phyloP scores from a whole-genome alignment of 2,797 vertebrate genomes.

The Poeciliopsis presidionis region DNA sequence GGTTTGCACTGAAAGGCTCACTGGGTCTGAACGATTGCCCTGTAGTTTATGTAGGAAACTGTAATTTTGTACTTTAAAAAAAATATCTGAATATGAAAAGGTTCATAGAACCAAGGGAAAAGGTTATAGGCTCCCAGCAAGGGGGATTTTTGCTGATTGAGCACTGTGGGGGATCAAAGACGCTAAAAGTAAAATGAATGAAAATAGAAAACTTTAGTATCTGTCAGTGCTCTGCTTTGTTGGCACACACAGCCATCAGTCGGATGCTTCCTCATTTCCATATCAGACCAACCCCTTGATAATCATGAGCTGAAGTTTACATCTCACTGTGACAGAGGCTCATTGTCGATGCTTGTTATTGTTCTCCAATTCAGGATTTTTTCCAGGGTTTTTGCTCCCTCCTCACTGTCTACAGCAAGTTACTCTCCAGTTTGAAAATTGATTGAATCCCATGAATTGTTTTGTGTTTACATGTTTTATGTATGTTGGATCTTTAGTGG shows the following conservation, averaged over 20 bases:
- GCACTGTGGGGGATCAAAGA: background rate
- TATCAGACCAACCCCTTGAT: constrained; percentile 51
- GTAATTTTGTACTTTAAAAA: no score
- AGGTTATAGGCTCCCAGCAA: constrained; percentile 2
- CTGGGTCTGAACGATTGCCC: background rate
- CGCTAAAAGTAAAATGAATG: constrained; percentile 1
- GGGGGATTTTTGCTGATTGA: background rate
- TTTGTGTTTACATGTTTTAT: background rate
- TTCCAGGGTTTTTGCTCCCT: constrained; percentile 5
- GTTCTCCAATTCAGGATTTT: constrained; percentile 26
- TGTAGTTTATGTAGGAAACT: background rate
- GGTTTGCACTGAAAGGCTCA: background rate
- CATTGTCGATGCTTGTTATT: constrained; percentile 39
- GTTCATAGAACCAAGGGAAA: constrained; percentile 5
- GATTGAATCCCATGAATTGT: background rate
- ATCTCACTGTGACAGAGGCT: constrained; percentile 46
- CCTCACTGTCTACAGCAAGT: background rate
- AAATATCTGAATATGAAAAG: background rate
- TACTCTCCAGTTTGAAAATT: background rate
- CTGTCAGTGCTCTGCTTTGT: constrained; percentile 23
- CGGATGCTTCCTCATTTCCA: constrained; percentile 47
- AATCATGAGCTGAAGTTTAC: constrained; percentile 50
- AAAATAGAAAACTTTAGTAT: constrained; percentile 12
- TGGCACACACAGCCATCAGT: constrained; percentile 43
- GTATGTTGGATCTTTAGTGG: background rate